Conservation (phyloP, 2,888 invertebrate species). For the Xylophagus ater region DNA sequence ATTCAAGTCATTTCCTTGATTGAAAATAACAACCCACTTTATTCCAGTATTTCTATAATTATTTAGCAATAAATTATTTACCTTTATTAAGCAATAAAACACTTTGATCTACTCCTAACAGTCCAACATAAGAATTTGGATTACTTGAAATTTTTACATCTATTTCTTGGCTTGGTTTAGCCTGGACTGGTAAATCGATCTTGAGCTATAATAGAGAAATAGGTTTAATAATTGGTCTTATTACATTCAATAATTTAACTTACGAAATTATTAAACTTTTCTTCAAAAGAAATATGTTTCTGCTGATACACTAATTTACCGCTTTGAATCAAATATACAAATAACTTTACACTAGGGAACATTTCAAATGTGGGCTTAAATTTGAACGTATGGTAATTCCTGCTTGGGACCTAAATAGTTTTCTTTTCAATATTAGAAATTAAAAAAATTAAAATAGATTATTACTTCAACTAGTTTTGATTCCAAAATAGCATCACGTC, state of each 20-base stretch:
- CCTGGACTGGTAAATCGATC: conserved; percentile 51
- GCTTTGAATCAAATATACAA: conserved; percentile 64
- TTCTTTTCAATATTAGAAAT: conserved; percentile 40
- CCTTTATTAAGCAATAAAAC: conserved; percentile 55
- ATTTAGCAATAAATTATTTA: too few relatives aligned
- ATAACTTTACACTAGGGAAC: conserved; percentile 66
- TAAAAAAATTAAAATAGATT: conserved; percentile 25
- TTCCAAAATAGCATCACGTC: conserved; percentile 71
- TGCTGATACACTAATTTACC: conserved; percentile 72
- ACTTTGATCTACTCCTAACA: conserved; percentile 73
- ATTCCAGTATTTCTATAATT: too few relatives aligned
- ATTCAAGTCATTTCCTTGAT: too few relatives aligned
- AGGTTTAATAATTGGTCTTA: conserved; percentile 3
- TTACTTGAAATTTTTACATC: conserved; percentile 67
- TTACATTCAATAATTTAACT: conserved; percentile 24
- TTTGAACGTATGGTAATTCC: conserved; percentile 43
- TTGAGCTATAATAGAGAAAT: conserved; percentile 44
- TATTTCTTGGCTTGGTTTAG: conserved; percentile 66
- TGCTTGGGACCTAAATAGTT: too few relatives aligned
- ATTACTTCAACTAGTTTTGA: conserved; percentile 59
- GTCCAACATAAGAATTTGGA: conserved; percentile 68
- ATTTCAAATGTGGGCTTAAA: conserved; percentile 59
- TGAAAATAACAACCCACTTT: too few relatives aligned
- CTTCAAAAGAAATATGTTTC: conserved; percentile 64
- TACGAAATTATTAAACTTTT: conserved; percentile 65